A percentile compares a stretch with the other conserved stretches of the same genome.
These are phyloP conservation scores for Heterodera filipjevi DNA, from an alignment of 2,888 invertebrate genomes.

Conservation along the genomic window DNA sequence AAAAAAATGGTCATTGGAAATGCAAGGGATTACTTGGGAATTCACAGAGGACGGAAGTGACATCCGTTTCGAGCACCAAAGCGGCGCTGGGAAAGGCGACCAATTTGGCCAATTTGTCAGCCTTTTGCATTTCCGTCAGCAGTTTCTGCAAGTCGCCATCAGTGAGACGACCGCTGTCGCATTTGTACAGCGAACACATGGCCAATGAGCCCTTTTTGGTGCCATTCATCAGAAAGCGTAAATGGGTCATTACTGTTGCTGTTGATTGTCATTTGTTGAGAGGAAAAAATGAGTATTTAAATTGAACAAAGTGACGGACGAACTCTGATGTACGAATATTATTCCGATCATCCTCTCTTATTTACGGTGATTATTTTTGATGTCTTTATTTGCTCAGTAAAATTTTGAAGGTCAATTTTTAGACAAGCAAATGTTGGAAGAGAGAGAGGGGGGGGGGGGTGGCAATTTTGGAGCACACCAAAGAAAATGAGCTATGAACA, in stretches of 20 bases:
- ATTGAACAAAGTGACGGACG: not conserved
- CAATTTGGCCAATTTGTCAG: constrained; percentile 47
- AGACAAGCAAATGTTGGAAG: no score
- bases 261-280: constrained; percentile 27
- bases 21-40: constrained; percentile 36
- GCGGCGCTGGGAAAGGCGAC: constrained; percentile 39
- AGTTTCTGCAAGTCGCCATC: constrained; percentile 58
- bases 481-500: no score
- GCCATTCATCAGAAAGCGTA: no score
- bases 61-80: constrained; percentile 34
- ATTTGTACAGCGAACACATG: constrained; percentile 53
- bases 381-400: no score
- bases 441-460: no score
- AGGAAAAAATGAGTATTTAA: constrained; percentile 32
- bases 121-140: constrained; percentile 49
- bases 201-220: not conserved
- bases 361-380: no score
- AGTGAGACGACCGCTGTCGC: constrained; percentile 51
- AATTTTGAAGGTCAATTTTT: no score
- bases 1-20: no score
- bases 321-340: no score
- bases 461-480: no score
- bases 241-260: not conserved
- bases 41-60: constrained; percentile 28
- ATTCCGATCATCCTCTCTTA: no score